These are phyloP conservation scores for Nansenia antarctica DNA, from an alignment of 2,113 vertebrate species.

Conservation along the genomic window DNA sequence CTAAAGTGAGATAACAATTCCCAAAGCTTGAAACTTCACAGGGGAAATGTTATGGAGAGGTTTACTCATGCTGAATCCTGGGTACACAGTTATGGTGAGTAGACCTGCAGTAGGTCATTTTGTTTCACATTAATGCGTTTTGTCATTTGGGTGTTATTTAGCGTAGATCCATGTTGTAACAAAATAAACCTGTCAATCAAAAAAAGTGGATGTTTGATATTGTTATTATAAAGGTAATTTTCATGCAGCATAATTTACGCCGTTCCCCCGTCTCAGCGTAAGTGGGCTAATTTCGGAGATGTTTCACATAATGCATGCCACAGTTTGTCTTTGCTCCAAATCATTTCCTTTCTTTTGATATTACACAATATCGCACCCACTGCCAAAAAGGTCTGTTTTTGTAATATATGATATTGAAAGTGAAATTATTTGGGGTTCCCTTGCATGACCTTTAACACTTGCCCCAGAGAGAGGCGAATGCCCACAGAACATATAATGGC, in stretches of 20 bases:
- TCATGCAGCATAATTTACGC: slow-evolving; percentile 1
- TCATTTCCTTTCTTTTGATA: slow-evolving; percentile 39
- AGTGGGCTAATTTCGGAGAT: background rate
- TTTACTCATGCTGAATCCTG: background rate
- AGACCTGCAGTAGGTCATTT: background rate
- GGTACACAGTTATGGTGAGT: background rate
- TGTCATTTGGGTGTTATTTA: background rate
- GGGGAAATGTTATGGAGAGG: background rate
- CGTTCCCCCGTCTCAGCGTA: background rate
- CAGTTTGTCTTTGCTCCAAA: background rate
- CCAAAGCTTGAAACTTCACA: background rate
- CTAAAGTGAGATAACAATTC: background rate
- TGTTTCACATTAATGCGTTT: background rate
- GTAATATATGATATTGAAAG: slow-evolving; percentile 85
- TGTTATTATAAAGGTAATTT: slow-evolving; percentile 4
- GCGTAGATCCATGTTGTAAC: background rate
- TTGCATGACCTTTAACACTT: slow-evolving; percentile 93
- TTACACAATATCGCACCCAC: background rate
- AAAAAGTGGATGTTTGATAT: background rate
- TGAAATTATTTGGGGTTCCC: slow-evolving; percentile 82
- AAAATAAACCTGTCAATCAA: slow-evolving; percentile 4
- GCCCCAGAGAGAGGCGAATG: slow-evolving; percentile 91
- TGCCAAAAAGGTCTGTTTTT: too few species aligned
- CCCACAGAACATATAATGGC: slow-evolving; percentile 98
- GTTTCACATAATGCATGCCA: background rate